Conservation (phyloP, 2,888 invertebrate species). For the Lissonota sp. region DNA sequence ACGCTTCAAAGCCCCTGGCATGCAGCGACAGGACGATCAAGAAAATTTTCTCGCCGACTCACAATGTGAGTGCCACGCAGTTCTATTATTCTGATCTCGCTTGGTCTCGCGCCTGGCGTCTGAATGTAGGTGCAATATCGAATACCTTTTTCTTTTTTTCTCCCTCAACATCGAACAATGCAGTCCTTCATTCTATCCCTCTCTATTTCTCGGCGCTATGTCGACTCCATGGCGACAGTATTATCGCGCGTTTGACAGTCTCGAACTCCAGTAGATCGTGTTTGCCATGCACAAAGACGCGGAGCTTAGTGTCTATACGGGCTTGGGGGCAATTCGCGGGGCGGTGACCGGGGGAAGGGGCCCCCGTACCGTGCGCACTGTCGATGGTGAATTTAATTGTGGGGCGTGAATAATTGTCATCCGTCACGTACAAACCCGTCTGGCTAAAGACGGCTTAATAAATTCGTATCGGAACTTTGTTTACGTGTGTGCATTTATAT, state of each 20-base stretch:
- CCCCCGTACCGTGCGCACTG: conserved; percentile 37
- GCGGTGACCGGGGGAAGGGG: conserved; percentile 4
- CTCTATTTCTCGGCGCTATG: conserved; percentile 2
- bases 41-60: not conserved
- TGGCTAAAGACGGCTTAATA: conserved; percentile 73
- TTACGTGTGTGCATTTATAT: not conserved
- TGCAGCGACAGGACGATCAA: not conserved
- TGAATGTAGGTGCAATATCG: conserved; percentile 52
- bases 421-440: conserved; percentile 63
- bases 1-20: not conserved
- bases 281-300: not conserved
- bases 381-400: conserved; percentile 71
- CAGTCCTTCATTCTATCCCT: conserved; percentile 12
- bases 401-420: conserved; percentile 68
- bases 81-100: conserved; percentile 50
- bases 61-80: not conserved
- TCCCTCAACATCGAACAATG: conserved; percentile 44
- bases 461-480: conserved; percentile 67
- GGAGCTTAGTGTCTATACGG: conserved; percentile 15
- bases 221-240: conserved; percentile 57
- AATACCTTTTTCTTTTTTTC: conserved; percentile 26
- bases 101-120: conserved; percentile 35
- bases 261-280: not conserved
- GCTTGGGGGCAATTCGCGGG: not conserved
- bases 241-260: conserved; percentile 60